Evolutionary conservation across 1,140 invertebrate species (phyloP).

Genomic region (Aphaenogaster floridana): DNA sequence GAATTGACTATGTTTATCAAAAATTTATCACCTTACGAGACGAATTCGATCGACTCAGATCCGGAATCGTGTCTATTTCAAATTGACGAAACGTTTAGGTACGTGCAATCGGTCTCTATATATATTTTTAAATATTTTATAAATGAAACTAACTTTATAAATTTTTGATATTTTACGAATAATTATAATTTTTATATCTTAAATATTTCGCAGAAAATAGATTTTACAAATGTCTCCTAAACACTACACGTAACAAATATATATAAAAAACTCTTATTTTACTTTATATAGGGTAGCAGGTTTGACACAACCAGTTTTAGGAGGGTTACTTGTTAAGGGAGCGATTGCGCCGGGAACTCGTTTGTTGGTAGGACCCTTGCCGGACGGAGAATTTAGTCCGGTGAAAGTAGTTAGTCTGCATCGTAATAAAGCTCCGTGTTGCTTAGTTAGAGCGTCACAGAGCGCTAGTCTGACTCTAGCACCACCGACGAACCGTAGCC

Average conservation of each 20-base stretch:
- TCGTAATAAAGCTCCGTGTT: conserved; percentile 95
- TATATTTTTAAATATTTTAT: background rate
- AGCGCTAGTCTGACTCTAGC: conserved; percentile 95
- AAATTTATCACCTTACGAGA: conserved; percentile 81
- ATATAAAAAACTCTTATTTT: conserved; percentile 3
- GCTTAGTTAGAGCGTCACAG: conserved; percentile 95
- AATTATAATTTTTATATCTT: conserved; percentile 7
- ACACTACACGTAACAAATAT: background rate
- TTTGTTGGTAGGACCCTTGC: conserved; percentile 94
- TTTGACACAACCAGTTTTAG: conserved; percentile 93
- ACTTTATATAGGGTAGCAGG: conserved; percentile 88
- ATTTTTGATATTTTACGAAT: background rate
- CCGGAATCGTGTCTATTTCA: conserved; percentile 94
- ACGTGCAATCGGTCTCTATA: conserved; percentile 3
- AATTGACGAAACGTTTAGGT: conserved; percentile 96
- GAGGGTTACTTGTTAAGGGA: conserved; percentile 95
- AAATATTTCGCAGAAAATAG: background rate
- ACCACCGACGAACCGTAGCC: conserved; percentile 84
- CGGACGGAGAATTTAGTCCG: conserved; percentile 93
- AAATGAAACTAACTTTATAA: background rate
- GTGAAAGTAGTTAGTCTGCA: conserved; percentile 95
- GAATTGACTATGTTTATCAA: conserved; percentile 92
- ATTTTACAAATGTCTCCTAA: background rate
- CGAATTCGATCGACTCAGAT: conserved; percentile 77
- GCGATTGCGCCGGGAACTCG: conserved; percentile 94